A percentile compares a stretch with the other conserved stretches of the same genome.
phyloP scores from a whole-genome alignment of 2,113 vertebrate genomes.

The Podarcis muralis region DNA sequence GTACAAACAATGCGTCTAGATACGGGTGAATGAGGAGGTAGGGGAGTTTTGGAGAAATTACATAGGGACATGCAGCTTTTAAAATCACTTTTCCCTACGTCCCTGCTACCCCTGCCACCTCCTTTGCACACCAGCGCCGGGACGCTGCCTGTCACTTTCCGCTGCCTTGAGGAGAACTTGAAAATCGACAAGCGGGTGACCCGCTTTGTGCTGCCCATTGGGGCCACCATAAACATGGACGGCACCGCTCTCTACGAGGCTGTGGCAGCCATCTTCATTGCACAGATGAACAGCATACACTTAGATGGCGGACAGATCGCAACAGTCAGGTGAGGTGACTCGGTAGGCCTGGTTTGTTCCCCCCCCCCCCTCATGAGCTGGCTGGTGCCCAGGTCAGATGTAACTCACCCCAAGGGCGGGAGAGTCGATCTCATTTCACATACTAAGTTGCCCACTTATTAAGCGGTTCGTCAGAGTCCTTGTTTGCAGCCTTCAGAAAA shows the following conservation, averaged over 20 bases:
- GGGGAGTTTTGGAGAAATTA: too few species aligned
- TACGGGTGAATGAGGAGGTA: background rate
- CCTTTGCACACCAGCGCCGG: constrained; percentile 75
- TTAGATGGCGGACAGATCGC: constrained; percentile 83
- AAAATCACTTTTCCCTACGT: background rate
- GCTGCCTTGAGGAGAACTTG: constrained; percentile 85
- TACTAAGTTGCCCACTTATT: background rate
- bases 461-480: background rate
- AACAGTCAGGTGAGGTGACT: constrained; percentile 78
- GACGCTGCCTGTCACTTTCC: constrained; percentile 84
- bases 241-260: constrained; percentile 86
- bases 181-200: constrained; percentile 84
- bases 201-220: constrained; percentile 85
- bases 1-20: background rate
- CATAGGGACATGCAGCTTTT: background rate
- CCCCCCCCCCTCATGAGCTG: background rate
- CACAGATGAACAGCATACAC: constrained; percentile 83
- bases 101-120: background rate
- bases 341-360: background rate
- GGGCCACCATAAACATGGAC: constrained; percentile 88
- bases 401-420: background rate
- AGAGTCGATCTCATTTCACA: background rate
- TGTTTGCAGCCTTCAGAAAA: background rate
- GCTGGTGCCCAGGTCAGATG: background rate
- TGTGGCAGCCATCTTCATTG: constrained; percentile 86